These are phyloP conservation scores for Acanthurus lineatus DNA, from an alignment of 2,797 vertebrate genomes.

Conservation along the genomic window DNA sequence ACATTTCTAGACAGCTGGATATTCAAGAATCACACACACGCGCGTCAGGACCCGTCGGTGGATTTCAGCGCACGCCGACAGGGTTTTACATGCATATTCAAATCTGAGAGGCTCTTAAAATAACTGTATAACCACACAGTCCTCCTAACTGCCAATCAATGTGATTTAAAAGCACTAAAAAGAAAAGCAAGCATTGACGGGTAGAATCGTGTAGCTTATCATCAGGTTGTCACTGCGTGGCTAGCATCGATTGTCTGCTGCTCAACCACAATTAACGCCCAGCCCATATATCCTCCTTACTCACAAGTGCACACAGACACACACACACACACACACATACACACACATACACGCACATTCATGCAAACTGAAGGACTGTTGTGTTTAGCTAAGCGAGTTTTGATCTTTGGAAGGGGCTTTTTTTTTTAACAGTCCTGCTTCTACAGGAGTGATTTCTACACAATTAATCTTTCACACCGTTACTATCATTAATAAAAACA, in stretches of 20 bases:
- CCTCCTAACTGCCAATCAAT: slow-evolving; percentile 71
- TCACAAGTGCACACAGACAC: slow-evolving; percentile 20
- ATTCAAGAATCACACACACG: slow-evolving; percentile 20
- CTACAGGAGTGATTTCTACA: not conserved
- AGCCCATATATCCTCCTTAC: slow-evolving; percentile 50
- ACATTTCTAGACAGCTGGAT: slow-evolving; percentile 41
- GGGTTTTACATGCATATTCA: slow-evolving; percentile 73
- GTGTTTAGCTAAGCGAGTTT: not conserved
- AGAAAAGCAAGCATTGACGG: slow-evolving; percentile 58
- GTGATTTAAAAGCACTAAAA: slow-evolving; percentile 70
- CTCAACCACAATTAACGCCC: slow-evolving; percentile 73
- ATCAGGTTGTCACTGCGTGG: slow-evolving; percentile 72
- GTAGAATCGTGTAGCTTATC: slow-evolving; percentile 66
- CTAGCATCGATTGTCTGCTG: slow-evolving; percentile 69
- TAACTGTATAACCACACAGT: slow-evolving; percentile 71
- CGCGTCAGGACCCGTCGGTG: slow-evolving; percentile 20
- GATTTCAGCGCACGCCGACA: slow-evolving; percentile 40
- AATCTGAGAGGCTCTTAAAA: slow-evolving; percentile 71
- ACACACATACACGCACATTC: slow-evolving; percentile 5
- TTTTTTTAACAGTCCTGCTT: not conserved
- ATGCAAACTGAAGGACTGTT: slow-evolving; percentile 9
- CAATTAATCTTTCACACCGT: not conserved
- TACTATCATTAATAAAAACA: not conserved
- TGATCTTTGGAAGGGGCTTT: not conserved
- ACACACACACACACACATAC: slow-evolving; percentile 10